Base-by-base conservation (phyloP, 2,888 invertebrate genomes). In the Parthenolecanium corni region DNA sequence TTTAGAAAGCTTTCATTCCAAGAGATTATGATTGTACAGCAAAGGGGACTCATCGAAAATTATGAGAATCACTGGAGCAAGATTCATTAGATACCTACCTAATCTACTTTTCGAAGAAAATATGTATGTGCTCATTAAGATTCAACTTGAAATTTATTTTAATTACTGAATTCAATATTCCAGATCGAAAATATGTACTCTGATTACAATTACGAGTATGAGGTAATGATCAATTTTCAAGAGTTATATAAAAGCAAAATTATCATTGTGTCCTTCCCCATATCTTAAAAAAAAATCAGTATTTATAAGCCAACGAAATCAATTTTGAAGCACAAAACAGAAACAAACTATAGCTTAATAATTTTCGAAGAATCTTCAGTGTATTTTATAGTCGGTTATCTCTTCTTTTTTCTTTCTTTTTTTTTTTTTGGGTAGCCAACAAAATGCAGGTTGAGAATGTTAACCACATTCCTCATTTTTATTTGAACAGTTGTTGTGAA, bases 251-350 rank as follows among this genome's bases (percentile, higher is more conserved):
- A 3, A 40, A 40, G 53, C 38, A 53, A 53, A n/a, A 53, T 53
- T 53, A 53, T 53, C 40, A 53, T 40, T 40, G 38, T 31, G 31
- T 53, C 42, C 38, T 53, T 53, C 40, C 5, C 31, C 31, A 31
- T 2, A 40, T 18, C 16, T 23, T 53, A 40, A 20, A 14, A 31
- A 9, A 9, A 4, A 53, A 53, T 38, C 40, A 23, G 23, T 38
- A 40, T 38, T 38, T 38, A 53, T 53, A 53, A 53, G 40, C 40
- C 53, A 53, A 38, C 38, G n/a, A 52, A 53, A 23, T 38, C 53
- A 53, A 53, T 53, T n/a, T n/a, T 53, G 40, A 53, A 53, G 36
- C 23, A 53, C 40, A 53, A 53, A 53, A 36, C 38, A 53, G 53
- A 21, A 38, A 31, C 31, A 53, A 53, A 53, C 40, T 53, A 40